phyloP scores from a whole-genome alignment of 2,888 invertebrate species.

The Chrysopilus asiliformis region DNA sequence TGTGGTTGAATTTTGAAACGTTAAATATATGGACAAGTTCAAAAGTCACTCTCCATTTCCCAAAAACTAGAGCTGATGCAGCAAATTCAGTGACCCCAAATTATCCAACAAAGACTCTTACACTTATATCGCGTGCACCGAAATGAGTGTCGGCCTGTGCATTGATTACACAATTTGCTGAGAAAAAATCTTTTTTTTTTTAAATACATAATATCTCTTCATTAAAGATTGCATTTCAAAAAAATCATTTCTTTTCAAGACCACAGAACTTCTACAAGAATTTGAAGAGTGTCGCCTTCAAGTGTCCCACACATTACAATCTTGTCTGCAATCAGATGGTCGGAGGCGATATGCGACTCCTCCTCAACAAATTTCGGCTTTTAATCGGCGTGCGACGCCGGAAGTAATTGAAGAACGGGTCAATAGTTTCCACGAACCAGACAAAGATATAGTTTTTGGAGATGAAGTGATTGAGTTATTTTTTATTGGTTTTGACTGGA shows the following conservation, averaged over 20 bases:
- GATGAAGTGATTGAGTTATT: constrained; percentile 43
- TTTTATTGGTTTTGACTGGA: not conserved
- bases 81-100: too few relatives aligned
- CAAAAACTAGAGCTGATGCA: too few relatives aligned
- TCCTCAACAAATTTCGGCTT: constrained; percentile 78
- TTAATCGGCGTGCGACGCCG: constrained; percentile 66
- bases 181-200: too few relatives aligned
- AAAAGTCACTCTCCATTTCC: too few relatives aligned
- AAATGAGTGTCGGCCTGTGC: too few relatives aligned
- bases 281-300: constrained; percentile 73
- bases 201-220: too few relatives aligned
- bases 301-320: constrained; percentile 74
- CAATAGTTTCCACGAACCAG: constrained; percentile 48
- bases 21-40: too few relatives aligned
- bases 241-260: constrained; percentile 25
- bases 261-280: constrained; percentile 56
- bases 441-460: constrained; percentile 56
- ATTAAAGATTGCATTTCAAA: not conserved
- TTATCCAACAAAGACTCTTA: too few relatives aligned
- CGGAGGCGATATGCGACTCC: constrained; percentile 69
- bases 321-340: constrained; percentile 72
- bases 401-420: constrained; percentile 46
- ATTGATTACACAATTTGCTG: too few relatives aligned
- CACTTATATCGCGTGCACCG: too few relatives aligned
- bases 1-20: too few relatives aligned